Evolutionary conservation across 92 coral and sea anemone genomes (phyloP).

Genomic region (Phenganax marumi): DNA sequence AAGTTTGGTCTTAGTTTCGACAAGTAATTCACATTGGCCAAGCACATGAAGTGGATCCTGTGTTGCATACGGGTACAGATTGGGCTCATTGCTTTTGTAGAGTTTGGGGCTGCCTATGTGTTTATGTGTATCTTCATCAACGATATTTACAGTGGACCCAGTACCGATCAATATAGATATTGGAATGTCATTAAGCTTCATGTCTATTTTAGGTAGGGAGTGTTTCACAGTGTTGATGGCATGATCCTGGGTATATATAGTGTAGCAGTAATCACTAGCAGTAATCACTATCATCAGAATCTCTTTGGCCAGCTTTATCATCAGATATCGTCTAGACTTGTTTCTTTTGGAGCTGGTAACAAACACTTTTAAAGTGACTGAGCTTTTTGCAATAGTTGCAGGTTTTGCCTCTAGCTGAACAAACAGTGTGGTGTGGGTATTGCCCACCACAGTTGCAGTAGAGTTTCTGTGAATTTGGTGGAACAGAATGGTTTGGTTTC

Average conservation of each 20-base stretch:
- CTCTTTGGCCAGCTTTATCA: neutral
- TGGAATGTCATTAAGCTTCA: no score
- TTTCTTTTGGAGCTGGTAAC: constrained; percentile 21
- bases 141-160: no score
- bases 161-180: no score
- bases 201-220: no score
- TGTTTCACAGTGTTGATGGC: no score
- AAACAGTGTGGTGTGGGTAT: constrained; percentile 1
- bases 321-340: neutral
- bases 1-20: constrained; percentile 25
- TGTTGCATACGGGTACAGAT: constrained; percentile 29
- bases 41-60: constrained; percentile 12
- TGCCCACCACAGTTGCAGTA: neutral
- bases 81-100: neutral
- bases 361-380: constrained; percentile 26
- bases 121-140: no score
- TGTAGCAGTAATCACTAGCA: no score
- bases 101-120: constrained; percentile 24
- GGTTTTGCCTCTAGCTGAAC: constrained; percentile 18
- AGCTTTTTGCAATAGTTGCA: constrained; percentile 11
- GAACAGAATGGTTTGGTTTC: neutral
- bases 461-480: neutral
- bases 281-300: neutral
- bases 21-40: constrained; percentile 35
- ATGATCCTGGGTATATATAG: no score